These are phyloP conservation scores for Rhamphomyia laevipes DNA, from an alignment of 2,888 invertebrate species.

Conservation along the genomic window DNA sequence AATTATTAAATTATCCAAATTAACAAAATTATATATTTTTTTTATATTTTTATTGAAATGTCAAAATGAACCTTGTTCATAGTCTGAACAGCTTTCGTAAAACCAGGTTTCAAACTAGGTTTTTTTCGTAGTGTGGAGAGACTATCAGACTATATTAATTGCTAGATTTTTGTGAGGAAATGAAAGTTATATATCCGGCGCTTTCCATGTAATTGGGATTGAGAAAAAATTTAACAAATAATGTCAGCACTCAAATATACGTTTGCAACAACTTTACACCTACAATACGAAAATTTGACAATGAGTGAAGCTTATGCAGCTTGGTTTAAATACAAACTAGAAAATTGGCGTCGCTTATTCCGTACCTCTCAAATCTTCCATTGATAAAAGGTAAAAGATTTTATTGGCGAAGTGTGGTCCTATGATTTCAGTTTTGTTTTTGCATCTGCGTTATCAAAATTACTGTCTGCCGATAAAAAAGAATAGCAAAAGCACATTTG, in stretches of 20 bases:
- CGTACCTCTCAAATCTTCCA: not conserved
- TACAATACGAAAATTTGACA: not conserved
- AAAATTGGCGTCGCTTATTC: not conserved
- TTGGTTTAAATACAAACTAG: not conserved
- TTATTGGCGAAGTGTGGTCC: not conserved
- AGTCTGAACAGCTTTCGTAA: too few relatives aligned
- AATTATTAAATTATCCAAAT: too few relatives aligned
- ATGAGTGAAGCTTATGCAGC: not conserved
- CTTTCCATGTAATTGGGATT: not conserved
- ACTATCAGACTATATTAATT: not conserved
- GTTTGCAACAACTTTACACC: not conserved
- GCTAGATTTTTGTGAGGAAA: constrained; percentile 1
- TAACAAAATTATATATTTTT: too few relatives aligned
- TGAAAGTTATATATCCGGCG: not conserved
- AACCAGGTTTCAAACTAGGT: too few relatives aligned
- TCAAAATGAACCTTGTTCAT: too few relatives aligned
- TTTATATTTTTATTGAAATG: too few relatives aligned
- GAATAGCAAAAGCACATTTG: not conserved
- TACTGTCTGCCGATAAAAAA: not conserved
- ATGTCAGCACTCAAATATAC: not conserved
- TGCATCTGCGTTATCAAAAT: not conserved
- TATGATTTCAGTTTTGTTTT: not conserved
- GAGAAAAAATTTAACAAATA: not conserved
- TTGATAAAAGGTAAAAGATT: not conserved
- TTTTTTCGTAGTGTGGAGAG: too few relatives aligned